Evolutionary conservation across 2,888 invertebrate genomes (phyloP).

Genomic region (Agapostemon virescens): DNA sequence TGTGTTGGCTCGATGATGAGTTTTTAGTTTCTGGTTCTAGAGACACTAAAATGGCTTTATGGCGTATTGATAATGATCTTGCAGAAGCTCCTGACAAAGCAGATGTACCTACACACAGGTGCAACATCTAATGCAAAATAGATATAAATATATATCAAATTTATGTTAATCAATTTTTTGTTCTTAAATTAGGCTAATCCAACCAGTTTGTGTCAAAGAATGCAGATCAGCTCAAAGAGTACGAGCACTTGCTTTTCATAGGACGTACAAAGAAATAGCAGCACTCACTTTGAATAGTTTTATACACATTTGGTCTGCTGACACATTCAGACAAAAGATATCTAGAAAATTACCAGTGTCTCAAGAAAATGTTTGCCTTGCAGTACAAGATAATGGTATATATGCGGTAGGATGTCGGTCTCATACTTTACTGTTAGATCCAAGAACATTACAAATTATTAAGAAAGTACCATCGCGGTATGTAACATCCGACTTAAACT

Average conservation of each 20-base stretch:
- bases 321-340: constrained; percentile 92
- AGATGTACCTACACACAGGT: constrained; percentile 81
- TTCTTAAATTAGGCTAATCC: constrained; percentile 72
- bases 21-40: constrained; percentile 96
- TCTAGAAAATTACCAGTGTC: constrained; percentile 93
- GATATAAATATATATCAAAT: neutral
- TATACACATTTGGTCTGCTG: constrained; percentile 96
- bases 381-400: constrained; percentile 91
- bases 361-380: constrained; percentile 96
- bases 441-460: constrained; percentile 89
- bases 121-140: constrained; percentile 12
- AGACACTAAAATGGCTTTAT: constrained; percentile 94
- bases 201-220: constrained; percentile 87
- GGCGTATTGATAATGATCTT: constrained; percentile 86
- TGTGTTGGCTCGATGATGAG: constrained; percentile 98
- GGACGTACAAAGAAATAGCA: constrained; percentile 92
- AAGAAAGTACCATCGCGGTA: constrained; percentile 79
- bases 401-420: constrained; percentile 97
- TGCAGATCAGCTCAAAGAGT: constrained; percentile 91
- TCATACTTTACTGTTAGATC: constrained; percentile 93
- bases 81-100: constrained; percentile 80
- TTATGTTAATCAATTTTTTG: constrained; percentile 19
- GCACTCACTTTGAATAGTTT: constrained; percentile 95
- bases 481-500: neutral
- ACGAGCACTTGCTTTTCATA: constrained; percentile 93